These are phyloP conservation scores for Gadus macrocephalus DNA, from an alignment of 2,113 vertebrate genomes.

Conservation along the genomic window DNA sequence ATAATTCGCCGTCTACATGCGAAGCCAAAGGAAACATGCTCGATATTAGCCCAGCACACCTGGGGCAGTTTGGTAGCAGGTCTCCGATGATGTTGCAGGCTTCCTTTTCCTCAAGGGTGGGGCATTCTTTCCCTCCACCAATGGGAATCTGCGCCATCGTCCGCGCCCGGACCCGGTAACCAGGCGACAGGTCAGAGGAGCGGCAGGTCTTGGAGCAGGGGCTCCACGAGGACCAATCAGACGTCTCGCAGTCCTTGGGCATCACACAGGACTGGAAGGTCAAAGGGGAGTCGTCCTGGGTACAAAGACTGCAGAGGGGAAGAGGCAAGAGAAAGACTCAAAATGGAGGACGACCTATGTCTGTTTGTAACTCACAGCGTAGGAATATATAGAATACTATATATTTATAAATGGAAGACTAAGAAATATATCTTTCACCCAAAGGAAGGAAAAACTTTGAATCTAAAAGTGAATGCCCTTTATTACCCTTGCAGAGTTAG, in stretches of 20 bases:
- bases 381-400: too few relatives aligned
- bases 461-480: background rate
- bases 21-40: background rate
- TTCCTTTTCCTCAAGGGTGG: slow-evolving; percentile 83
- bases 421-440: too few relatives aligned
- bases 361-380: too few relatives aligned
- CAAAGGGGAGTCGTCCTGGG: slow-evolving; percentile 71
- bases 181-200: slow-evolving; percentile 73
- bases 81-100: slow-evolving; percentile 78
- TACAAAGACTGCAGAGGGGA: slow-evolving; percentile 77
- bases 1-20: background rate
- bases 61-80: slow-evolving; percentile 81
- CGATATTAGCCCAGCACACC: slow-evolving; percentile 65
- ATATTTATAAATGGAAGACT: too few relatives aligned
- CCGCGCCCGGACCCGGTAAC: slow-evolving; percentile 79
- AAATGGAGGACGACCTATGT: too few relatives aligned
- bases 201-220: slow-evolving; percentile 82
- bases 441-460: background rate
- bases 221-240: slow-evolving; percentile 87
- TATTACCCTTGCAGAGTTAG: background rate
- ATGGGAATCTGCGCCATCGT: slow-evolving; percentile 69
- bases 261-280: slow-evolving; percentile 83
- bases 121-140: slow-evolving; percentile 76
- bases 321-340: slow-evolving; percentile 13
- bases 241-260: slow-evolving; percentile 80